phyloP scores from a whole-genome alignment of 2,888 invertebrate species.

The Drosophila mettleri region DNA sequence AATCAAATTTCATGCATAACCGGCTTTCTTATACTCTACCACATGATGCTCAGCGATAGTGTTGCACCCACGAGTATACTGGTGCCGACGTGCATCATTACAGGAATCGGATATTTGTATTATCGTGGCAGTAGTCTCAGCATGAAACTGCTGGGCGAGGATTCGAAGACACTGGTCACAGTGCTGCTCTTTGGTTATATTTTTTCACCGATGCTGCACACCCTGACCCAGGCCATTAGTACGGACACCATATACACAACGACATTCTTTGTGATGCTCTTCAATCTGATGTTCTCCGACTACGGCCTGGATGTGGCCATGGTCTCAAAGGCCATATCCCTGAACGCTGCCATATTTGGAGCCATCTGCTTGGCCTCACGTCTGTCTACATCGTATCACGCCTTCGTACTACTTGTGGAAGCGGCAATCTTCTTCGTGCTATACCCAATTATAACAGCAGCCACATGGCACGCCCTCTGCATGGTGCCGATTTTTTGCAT shows the following conservation, averaged over 20 bases:
- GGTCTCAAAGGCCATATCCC: constrained; percentile 95
- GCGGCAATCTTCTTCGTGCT: constrained; percentile 95
- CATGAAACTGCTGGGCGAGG: constrained; percentile 85
- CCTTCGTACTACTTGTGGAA: constrained; percentile 95
- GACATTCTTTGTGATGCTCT: constrained; percentile 93
- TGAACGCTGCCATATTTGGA: constrained; percentile 97
- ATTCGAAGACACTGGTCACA: constrained; percentile 91
- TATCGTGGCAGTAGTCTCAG: constrained; percentile 85
- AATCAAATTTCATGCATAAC: constrained; percentile 92
- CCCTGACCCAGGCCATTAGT: constrained; percentile 97
- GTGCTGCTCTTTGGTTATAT: constrained; percentile 95
- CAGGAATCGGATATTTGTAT: constrained; percentile 88
- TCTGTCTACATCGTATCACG: constrained; percentile 93
- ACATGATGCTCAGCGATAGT: constrained; percentile 90
- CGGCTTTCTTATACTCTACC: constrained; percentile 90
- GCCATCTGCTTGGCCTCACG: constrained; percentile 97
- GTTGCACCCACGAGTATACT: constrained; percentile 88
- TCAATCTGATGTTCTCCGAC: constrained; percentile 96
- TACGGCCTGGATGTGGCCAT: constrained; percentile 94
- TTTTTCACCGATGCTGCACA: constrained; percentile 96
- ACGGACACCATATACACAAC: constrained; percentile 99
- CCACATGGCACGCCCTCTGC: constrained; percentile 87
- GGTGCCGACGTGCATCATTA: constrained; percentile 86
- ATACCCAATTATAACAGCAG: constrained; percentile 91
- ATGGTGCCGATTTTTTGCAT: constrained; percentile 86